Evolutionary conservation across 2,113 vertebrate species (phyloP).

Genomic region (Elachura formosa): DNA sequence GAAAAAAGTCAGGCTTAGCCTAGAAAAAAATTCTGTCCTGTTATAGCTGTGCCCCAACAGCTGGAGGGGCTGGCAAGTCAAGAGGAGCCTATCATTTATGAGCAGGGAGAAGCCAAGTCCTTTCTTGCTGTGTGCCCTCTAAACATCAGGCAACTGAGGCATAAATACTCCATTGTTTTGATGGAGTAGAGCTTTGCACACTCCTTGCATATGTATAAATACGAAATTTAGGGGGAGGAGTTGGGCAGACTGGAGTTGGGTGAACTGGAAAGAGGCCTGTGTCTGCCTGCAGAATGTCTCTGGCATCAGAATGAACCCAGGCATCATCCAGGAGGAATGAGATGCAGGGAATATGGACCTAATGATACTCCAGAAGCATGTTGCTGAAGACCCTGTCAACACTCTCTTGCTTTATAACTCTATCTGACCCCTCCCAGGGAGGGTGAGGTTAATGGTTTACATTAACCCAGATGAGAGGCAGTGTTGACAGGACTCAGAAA

Average conservation of each 20-base stretch:
- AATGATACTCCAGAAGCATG: slow-evolving; percentile 19
- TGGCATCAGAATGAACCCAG: neutral
- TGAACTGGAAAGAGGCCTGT: neutral
- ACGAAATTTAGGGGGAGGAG: neutral
- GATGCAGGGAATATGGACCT: slow-evolving; percentile 3
- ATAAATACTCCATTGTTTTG: neutral
- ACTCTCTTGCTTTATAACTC: slow-evolving; percentile 46
- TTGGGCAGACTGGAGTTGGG: neutral
- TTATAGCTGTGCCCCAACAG: neutral
- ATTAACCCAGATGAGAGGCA: slow-evolving; percentile 43
- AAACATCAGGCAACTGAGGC: neutral
- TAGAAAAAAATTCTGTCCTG: neutral
- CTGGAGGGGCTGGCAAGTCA: neutral
- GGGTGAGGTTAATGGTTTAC: slow-evolving; percentile 56
- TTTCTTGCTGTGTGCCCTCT: neutral
- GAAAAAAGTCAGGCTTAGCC: too few relatives aligned
- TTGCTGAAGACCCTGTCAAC: slow-evolving; percentile 54
- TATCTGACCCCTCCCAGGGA: slow-evolving; percentile 37
- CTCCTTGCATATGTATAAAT: neutral
- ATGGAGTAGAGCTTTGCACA: neutral
- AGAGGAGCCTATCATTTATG: neutral
- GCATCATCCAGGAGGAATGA: neutral
- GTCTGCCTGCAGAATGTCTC: neutral
- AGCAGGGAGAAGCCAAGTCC: neutral
- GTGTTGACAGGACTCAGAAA: slow-evolving; percentile 50